Evolutionary conservation across 2,113 vertebrate species (phyloP).

Genomic region (Syrrhaptes paradoxus): DNA sequence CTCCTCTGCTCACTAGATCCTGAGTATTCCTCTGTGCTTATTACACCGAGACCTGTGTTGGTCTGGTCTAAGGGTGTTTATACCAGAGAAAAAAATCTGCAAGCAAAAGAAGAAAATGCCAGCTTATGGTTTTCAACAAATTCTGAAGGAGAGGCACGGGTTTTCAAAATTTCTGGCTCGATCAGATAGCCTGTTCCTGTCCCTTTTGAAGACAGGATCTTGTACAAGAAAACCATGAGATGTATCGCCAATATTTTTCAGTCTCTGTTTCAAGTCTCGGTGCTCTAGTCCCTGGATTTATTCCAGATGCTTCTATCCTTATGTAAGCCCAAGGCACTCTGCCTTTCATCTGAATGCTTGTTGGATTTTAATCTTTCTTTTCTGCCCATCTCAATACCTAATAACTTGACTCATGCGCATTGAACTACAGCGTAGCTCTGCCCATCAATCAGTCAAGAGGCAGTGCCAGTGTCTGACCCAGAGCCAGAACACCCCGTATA

Average conservation of each 20-base stretch:
- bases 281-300: neutral
- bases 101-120: neutral
- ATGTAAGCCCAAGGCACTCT: neutral
- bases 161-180: neutral
- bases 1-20: neutral
- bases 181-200: neutral
- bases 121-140: neutral
- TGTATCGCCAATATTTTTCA: neutral
- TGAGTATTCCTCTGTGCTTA: neutral
- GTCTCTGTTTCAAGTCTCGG: neutral
- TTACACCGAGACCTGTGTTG: neutral
- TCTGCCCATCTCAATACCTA: neutral
- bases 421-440: neutral
- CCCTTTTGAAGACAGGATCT: neutral
- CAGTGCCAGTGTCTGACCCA: fast-evolving
- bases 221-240: neutral
- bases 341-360: neutral
- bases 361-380: neutral
- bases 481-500: neutral
- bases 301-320: neutral
- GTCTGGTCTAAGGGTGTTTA: neutral
- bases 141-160: neutral
- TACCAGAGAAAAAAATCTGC: neutral
- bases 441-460: neutral
- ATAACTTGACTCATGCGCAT: fast-evolving